Conservation (phyloP, 2,888 invertebrate species). For the Aphodius granarius region DNA sequence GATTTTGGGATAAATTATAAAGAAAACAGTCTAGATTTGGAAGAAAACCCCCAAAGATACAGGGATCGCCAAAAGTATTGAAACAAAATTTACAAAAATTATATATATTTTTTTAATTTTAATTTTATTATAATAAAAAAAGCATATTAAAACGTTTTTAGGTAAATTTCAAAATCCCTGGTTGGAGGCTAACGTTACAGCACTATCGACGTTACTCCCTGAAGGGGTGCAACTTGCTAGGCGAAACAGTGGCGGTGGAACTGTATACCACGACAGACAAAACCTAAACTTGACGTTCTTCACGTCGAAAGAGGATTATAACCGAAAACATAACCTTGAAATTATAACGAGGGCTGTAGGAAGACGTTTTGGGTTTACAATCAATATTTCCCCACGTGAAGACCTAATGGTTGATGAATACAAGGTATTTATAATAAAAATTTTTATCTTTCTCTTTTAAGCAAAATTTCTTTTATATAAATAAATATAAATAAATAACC, state of each 20-base stretch:
- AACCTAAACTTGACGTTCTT: conserved; percentile 94
- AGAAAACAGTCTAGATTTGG: too few species aligned
- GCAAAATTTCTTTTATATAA: too few species aligned
- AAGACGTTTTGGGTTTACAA: conserved; percentile 77
- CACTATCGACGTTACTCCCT: conserved; percentile 47
- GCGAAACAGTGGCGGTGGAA: conserved; percentile 93
- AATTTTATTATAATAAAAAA: too few species aligned
- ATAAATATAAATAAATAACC: too few species aligned
- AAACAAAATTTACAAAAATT: too few species aligned
- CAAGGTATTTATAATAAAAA: conserved; percentile 63
- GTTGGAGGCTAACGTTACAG: conserved; percentile 81
- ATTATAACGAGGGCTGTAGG: conserved; percentile 82
- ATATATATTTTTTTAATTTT: too few species aligned
- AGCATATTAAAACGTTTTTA: conserved; percentile 52
- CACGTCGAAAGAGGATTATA: conserved; percentile 78
- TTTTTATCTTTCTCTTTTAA: not conserved
- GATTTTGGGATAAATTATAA: too few species aligned
- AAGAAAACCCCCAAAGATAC: too few species aligned
- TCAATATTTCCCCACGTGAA: conserved; percentile 78
- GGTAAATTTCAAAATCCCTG: conserved; percentile 97
- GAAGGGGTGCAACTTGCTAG: conserved; percentile 66
- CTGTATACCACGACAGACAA: conserved; percentile 94
- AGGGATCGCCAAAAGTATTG: too few species aligned
- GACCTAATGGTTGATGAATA: conserved; percentile 81
- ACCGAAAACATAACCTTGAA: conserved; percentile 85